These are phyloP conservation scores for Andrena bucephala DNA, from an alignment of 2,888 invertebrate genomes.

Conservation along the genomic window DNA sequence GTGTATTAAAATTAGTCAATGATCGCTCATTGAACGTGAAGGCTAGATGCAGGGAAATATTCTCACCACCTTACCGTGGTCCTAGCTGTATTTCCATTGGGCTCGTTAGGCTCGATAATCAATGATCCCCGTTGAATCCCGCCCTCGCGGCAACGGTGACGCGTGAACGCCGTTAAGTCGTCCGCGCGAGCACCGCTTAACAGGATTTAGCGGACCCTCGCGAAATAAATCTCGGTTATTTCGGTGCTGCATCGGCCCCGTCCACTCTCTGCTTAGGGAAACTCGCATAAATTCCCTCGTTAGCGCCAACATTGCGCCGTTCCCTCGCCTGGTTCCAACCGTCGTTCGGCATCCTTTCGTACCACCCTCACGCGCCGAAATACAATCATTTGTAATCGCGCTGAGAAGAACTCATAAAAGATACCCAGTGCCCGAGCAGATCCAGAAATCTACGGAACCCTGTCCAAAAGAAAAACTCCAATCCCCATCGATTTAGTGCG, in stretches of 20 bases:
- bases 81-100: slow-evolving; percentile 34
- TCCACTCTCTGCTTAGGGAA: slow-evolving; percentile 47
- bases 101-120: slow-evolving; percentile 48
- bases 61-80: background rate
- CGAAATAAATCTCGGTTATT: slow-evolving; percentile 80
- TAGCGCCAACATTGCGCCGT: slow-evolving; percentile 22
- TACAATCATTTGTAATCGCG: slow-evolving; percentile 1
- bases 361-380: slow-evolving; percentile 15
- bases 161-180: slow-evolving; percentile 54
- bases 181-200: slow-evolving; percentile 68
- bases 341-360: slow-evolving; percentile 45
- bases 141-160: slow-evolving; percentile 28
- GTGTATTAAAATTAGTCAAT: too few relatives aligned
- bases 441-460: background rate
- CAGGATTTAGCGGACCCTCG: slow-evolving; percentile 73
- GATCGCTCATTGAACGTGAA: too few relatives aligned
- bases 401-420: background rate
- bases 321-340: slow-evolving; percentile 11
- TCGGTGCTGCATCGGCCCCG: slow-evolving; percentile 68
- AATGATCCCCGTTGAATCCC: slow-evolving; percentile 13
- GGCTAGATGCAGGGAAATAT: background rate
- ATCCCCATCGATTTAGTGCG: background rate
- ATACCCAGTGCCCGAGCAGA: background rate
- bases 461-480: background rate
- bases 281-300: slow-evolving; percentile 65